phyloP scores from a whole-genome alignment of 2,113 vertebrate genomes.

The Australoheros scitulus region DNA sequence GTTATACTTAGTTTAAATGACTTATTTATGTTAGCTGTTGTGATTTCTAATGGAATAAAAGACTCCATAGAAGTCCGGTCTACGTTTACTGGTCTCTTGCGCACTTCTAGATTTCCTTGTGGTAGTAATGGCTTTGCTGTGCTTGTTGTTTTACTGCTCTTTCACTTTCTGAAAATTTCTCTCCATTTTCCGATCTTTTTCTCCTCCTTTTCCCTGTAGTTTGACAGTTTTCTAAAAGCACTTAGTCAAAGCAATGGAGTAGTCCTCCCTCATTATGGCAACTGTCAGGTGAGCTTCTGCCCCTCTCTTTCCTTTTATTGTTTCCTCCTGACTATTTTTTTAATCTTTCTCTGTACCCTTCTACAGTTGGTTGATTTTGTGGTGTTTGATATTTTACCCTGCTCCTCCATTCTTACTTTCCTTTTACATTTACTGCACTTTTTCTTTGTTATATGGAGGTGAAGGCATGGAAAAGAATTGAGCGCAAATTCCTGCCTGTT shows the following conservation, averaged over 20 bases:
- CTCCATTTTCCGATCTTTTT: constrained; percentile 36
- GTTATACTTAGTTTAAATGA: not conserved
- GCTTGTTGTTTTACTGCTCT: constrained; percentile 8
- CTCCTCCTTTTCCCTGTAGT: constrained; percentile 62
- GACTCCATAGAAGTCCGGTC: not conserved
- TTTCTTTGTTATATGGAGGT: not conserved
- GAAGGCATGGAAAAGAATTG: not conserved
- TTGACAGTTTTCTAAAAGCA: constrained; percentile 76
- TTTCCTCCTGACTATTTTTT: not conserved
- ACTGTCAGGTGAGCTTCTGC: constrained; percentile 73
- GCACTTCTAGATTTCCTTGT: constrained; percentile 1
- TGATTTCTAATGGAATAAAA: not conserved
- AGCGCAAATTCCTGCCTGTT: not conserved
- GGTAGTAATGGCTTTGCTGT: constrained; percentile 24
- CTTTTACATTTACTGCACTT: not conserved
- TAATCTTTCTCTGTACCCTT: not conserved
- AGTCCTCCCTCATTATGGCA: constrained; percentile 69
- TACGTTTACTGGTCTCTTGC: not conserved
- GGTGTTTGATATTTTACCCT: constrained; percentile 6
- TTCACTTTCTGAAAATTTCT: constrained; percentile 35
- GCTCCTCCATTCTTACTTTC: not conserved
- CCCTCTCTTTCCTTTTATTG: constrained; percentile 9
- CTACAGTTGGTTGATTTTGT: constrained; percentile 7
- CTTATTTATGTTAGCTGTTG: not conserved
- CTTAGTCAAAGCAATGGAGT: constrained; percentile 79